These are phyloP conservation scores for Ischnus inquisitorius DNA, from an alignment of 2,888 invertebrate genomes.

Conservation along the genomic window DNA sequence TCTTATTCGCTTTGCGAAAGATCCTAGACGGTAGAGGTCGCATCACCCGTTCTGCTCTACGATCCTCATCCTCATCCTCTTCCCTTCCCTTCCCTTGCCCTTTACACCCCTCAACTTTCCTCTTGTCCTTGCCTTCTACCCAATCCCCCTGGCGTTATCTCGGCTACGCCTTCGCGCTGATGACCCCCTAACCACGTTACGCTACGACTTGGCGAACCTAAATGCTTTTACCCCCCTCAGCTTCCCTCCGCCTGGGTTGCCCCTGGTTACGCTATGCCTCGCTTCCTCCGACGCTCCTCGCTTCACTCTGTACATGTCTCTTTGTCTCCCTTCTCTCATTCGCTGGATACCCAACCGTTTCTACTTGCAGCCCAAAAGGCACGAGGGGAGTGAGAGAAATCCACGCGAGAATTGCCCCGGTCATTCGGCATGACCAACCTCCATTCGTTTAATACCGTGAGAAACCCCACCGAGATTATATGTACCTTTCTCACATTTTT, in stretches of 20 bases:
- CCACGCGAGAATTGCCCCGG: slow-evolving; percentile 64
- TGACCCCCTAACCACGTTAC: slow-evolving; percentile 79
- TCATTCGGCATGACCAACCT: slow-evolving; percentile 63
- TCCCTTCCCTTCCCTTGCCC: slow-evolving; percentile 64
- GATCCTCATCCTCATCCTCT: slow-evolving; percentile 61
- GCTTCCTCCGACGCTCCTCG: slow-evolving; percentile 46
- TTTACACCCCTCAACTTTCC: slow-evolving; percentile 61
- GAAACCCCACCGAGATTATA: slow-evolving; percentile 32
- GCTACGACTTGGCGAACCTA: slow-evolving; percentile 77
- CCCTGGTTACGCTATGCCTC: slow-evolving; percentile 74
- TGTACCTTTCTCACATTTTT: background rate
- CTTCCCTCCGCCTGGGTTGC: slow-evolving; percentile 70
- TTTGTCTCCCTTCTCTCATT: slow-evolving; percentile 43
- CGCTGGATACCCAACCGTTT: slow-evolving; percentile 59
- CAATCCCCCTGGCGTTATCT: slow-evolving; percentile 72
- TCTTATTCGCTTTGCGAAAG: slow-evolving; percentile 21
- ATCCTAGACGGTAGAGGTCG: slow-evolving; percentile 55
- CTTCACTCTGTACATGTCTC: slow-evolving; percentile 1
- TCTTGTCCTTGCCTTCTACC: slow-evolving; percentile 21
- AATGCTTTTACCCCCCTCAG: slow-evolving; percentile 75
- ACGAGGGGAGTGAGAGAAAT: slow-evolving; percentile 10
- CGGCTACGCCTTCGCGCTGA: slow-evolving; percentile 75
- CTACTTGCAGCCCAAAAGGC: slow-evolving; percentile 34
- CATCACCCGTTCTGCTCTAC: slow-evolving; percentile 60
- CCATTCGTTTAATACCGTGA: slow-evolving; percentile 59